Evolutionary conservation across 2,888 invertebrate genomes (phyloP).

Genomic region (Acrocera orbiculus): DNA sequence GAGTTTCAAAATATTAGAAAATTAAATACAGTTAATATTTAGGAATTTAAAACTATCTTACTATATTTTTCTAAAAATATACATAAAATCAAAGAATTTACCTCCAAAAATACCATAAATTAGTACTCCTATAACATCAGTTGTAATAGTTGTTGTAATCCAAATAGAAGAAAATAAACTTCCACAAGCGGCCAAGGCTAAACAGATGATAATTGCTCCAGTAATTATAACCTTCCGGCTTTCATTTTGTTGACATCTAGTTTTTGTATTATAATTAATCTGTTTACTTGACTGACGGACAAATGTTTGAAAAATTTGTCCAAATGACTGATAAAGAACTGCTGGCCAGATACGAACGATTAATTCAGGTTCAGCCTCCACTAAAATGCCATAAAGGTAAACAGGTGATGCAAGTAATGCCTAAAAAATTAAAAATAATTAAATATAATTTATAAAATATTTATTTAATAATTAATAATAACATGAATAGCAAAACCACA

Average conservation of each 20-base stretch:
- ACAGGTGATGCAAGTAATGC: slow-evolving; percentile 29
- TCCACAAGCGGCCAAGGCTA: slow-evolving; percentile 26
- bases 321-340: slow-evolving; percentile 27
- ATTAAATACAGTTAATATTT: no score
- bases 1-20: no score
- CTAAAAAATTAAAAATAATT: slow-evolving; percentile 14
- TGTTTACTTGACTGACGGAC: slow-evolving; percentile 24
- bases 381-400: slow-evolving; percentile 28
- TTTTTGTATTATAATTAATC: slow-evolving; percentile 15
- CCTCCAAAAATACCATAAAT: slow-evolving; percentile 29
- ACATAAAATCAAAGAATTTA: slow-evolving; percentile 10
- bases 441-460: neutral
- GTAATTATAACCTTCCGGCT: slow-evolving; percentile 24
- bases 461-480: slow-evolving; percentile 12
- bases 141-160: slow-evolving; percentile 24
- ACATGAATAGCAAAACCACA: slow-evolving; percentile 32
- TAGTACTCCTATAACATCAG: slow-evolving; percentile 26
- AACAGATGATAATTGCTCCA: slow-evolving; percentile 24
- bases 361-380: slow-evolving; percentile 28
- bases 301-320: slow-evolving; percentile 26
- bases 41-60: no score
- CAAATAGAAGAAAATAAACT: slow-evolving; percentile 29
- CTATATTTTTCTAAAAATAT: no score
- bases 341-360: slow-evolving; percentile 29
- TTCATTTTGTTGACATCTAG: slow-evolving; percentile 19